Base-by-base conservation (phyloP, 1,140 invertebrate genomes). In the Brachionus calyciflorus region DNA sequence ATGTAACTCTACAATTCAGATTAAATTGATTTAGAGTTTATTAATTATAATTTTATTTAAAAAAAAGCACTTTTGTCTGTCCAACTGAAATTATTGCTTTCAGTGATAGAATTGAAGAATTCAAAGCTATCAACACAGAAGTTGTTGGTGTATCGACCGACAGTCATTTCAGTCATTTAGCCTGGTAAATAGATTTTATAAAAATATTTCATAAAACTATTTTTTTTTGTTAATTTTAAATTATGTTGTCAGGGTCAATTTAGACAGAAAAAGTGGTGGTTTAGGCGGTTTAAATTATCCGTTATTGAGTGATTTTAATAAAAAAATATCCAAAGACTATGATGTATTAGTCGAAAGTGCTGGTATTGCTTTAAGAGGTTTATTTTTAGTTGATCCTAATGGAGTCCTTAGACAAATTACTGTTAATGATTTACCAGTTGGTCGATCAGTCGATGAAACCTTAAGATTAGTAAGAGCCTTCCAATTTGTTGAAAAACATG, bases 11-110 rank as follows among this genome's bases (percentile, higher is more conserved):
- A 28, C 19, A 6, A 57, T 57, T 14, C 12, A 2, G 3, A 10
- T 37, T 51, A 14, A 40, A 10, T 30, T 44, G 5, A 14, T 26
- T 26, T 6, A 65, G 7, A 60, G 33, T 17, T 33, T 44, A 65
- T 24, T 21, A n/a, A 51, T 51, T 30, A 21, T 24, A 28, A 3
- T 28, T 46, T 19, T 51, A 37, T 17, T 26, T 53, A 49, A 51
- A 33, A 30, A 30, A 46, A 26, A 73, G 69, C 82, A 96, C 93
- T 3, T 96, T 96, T 88, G 93, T 96, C 0, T 96, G 94, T 80
- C 94, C 94, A 19, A 96, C 94, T 53, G 94, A 97, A 87, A 96
- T 97, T 77, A 88, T 96, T 78, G 94, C 93, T 9, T 96, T 96
- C 84, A 95, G 93, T 78, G 93, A 96, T 83, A 87, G 93, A 79